A percentile compares a stretch with the other conserved stretches of the same genome.
Evolutionary conservation across 1,140 invertebrate species (phyloP).

Genomic region (Drosophila littoralis): DNA sequence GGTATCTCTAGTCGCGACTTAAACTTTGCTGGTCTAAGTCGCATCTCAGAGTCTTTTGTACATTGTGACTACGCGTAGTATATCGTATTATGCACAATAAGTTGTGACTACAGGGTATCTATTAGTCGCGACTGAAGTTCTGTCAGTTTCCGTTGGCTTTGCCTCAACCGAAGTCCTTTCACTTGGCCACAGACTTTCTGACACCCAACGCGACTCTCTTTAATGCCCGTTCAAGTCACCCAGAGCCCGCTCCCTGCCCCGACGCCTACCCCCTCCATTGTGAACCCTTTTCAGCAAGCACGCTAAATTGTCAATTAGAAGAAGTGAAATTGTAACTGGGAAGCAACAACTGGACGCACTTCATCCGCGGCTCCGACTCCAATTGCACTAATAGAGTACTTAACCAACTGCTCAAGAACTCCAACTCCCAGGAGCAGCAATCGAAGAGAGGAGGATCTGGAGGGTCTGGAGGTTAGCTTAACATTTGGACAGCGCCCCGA

Average conservation of each 20-base stretch:
- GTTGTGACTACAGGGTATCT: neutral
- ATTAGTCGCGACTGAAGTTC: too few species aligned
- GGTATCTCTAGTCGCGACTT: too few species aligned
- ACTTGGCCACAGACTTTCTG: neutral
- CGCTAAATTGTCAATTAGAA: slow-evolving; percentile 24
- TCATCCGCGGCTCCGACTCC: slow-evolving; percentile 13
- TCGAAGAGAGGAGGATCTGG: neutral
- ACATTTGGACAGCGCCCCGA: slow-evolving; percentile 32
- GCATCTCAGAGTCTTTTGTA: too few species aligned
- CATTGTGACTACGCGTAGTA: too few species aligned
- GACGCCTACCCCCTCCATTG: neutral
- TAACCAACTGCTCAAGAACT: slow-evolving; percentile 29
- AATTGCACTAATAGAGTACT: slow-evolving; percentile 61
- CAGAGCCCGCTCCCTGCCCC: neutral
- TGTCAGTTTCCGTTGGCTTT: neutral
- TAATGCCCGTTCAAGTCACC: neutral
- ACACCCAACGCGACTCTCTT: neutral
- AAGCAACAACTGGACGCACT: slow-evolving; percentile 17
- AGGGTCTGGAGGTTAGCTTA: neutral
- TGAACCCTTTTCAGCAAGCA: slow-evolving; percentile 4
- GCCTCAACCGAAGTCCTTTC: neutral
- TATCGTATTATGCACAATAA: too few species aligned
- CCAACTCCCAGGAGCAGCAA: neutral
- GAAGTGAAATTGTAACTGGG: slow-evolving; percentile 2
- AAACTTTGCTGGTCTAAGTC: too few species aligned